phyloP scores from a whole-genome alignment of 2,113 vertebrate species.

The Clarias magur region DNA sequence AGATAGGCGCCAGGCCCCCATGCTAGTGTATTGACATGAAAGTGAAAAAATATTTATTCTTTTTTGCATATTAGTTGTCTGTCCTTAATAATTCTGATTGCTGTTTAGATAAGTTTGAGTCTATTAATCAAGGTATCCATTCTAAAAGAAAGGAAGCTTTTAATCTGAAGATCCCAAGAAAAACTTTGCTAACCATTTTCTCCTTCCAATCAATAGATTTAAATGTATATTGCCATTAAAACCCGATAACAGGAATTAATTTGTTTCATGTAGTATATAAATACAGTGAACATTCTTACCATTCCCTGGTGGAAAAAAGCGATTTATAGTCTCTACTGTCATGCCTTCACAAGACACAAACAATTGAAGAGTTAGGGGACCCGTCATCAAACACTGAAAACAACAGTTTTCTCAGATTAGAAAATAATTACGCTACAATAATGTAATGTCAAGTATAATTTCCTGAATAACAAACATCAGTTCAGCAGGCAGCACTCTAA shows the following conservation, averaged over 20 bases:
- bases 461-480: background rate
- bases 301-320: rapidly evolving
- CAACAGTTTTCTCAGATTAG: background rate
- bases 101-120: no score
- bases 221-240: no score
- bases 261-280: background rate
- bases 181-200: no score
- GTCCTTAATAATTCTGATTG: background rate
- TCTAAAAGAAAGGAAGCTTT: no score
- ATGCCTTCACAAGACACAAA: background rate
- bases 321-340: background rate
- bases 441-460: background rate
- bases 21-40: no score
- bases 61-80: no score
- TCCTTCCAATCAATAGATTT: no score
- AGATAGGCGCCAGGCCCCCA: no score
- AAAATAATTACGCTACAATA: background rate
- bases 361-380: rapidly evolving
- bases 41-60: no score
- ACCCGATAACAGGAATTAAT: no score
- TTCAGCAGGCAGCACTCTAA: background rate
- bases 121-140: no score
- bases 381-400: background rate
- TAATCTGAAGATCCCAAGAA: no score
- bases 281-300: background rate